Evolutionary conservation across 2,888 invertebrate genomes (phyloP), one percentile per base, ranked within the genome.

Genomic region (Yponomeuta evonymella): DNA sequence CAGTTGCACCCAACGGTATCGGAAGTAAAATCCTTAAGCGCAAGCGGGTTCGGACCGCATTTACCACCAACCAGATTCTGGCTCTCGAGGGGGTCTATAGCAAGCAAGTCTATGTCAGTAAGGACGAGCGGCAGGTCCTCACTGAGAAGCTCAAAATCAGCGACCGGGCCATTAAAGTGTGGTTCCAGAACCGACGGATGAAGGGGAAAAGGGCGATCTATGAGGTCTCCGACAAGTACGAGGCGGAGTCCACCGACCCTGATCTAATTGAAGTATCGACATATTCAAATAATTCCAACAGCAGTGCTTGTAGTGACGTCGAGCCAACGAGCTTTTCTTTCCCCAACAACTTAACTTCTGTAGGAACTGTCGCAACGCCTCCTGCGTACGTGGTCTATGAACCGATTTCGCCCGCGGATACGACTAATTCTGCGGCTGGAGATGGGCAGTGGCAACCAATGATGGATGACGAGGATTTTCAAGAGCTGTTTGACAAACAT

Each of bases 101-200:
- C 69, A 91, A 83, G 71, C 94, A 93, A 75, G 93, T 94, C 12
- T 96, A 96, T 80, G 84, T 96, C 2, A 95, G 94, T 76, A 92
- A 95, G n/a, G 94, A 95, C 0, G 91, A 95, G 36, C 88, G 96
- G 70, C 94, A 95, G 72, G 92, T 94, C 72, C 88, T 97, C 81
- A 95, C 95, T 0, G 82, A 93, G 0, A 79, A 86, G 6, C 86
- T 96, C 0, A 88, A 11, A 71, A 86, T 96, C 2, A 92, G 93
- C 15, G 96, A 96, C 76, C 85, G 94, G 29, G 95, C 96, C 78
- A 95, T 96, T 70, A 96, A 96, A 83, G 94, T 96, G 43, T 96
- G 96, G 96, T 96, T 96, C 79, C 96, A 96, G 80, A 96, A 96
- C 78, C 88, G 95, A 0, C 85, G 95, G 0, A 95, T 95, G 94